Evolutionary conservation across 2,888 invertebrate species (phyloP), one percentile per base, ranked within the genome.

Genomic region (Callyntrura sp.): DNA sequence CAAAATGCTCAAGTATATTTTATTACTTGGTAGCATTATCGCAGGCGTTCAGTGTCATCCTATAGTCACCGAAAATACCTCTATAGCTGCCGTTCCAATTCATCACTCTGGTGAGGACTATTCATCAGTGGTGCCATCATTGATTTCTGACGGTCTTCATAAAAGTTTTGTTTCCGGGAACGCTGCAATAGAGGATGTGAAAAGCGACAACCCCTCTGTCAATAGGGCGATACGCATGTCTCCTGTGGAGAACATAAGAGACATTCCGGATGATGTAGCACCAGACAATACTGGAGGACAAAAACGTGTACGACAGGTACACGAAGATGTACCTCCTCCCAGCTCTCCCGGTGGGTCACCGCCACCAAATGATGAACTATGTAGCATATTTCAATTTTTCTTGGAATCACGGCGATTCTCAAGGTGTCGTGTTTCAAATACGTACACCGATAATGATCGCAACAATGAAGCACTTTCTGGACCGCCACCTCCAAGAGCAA

Each of bases 321-420:
- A 82, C 11, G 82, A 85, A 11, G 70, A 68, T 51, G 73, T 1
- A 14, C 78, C 55, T 17, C 2, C 51, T 23, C 17, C 70, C 6
- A 28, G 45, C 28, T 12, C 68, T 20, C 12, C 81, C 25, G 17
- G 35, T 57, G 84, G 76, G 14, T 70, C 78, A 20, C 78, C 91
- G 48, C 85, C 90, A 11, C 90, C 90, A 85, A 90, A 35, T 23
- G 82, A 57, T 65, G 92, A 81, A 70, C 90, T 70, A 8, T 92
- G 93, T 48, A 91, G 92, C 43, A 81, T 93, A 28, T 92, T 92
- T 35, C 91, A 92, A 81, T 91, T 90, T 4, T 93, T 92, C 55
- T 25, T 92, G 17, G 92, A 93, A 35, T 90, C 93, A 0, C 48
- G 90, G 11, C 43, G 88, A 23, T 85, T 73, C 65, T 87, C 85